These are phyloP conservation scores for Caranx melampygus DNA, from an alignment of 2,113 vertebrate species.

Conservation along the genomic window DNA sequence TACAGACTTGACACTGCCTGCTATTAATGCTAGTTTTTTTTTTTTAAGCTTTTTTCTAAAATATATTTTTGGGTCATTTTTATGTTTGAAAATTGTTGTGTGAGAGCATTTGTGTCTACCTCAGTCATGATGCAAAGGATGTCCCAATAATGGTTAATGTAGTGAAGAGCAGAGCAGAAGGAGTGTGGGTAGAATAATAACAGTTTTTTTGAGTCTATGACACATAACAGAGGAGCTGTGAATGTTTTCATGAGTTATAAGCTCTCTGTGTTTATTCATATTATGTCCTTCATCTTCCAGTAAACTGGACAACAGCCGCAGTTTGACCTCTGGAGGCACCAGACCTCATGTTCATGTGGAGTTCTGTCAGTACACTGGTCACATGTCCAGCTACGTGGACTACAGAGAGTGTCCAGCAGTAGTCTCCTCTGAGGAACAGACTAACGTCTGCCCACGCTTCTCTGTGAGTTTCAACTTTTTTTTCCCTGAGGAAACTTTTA, in stretches of 20 bases:
- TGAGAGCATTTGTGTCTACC: not conserved
- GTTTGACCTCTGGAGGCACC: slow-evolving; percentile 13
- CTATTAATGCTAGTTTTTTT: too few species aligned
- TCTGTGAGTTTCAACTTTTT: slow-evolving; percentile 65
- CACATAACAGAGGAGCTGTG: not conserved
- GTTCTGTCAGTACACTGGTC: slow-evolving; percentile 74
- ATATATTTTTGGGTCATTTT: not conserved
- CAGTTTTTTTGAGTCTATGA: too few species aligned
- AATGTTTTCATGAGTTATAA: not conserved
- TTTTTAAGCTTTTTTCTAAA: not conserved
- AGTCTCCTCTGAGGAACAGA: slow-evolving; percentile 30
- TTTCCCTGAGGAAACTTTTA: not conserved
- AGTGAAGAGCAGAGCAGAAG: not conserved
- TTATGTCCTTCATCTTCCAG: slow-evolving; percentile 37
- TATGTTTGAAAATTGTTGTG: not conserved
- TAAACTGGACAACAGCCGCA: slow-evolving; percentile 75
- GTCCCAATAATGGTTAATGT: not conserved
- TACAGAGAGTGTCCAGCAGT: slow-evolving; percentile 69
- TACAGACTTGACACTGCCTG: not conserved
- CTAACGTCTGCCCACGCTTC: slow-evolving; percentile 71
- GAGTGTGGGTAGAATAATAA: too few species aligned
- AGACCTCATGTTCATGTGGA: slow-evolving; percentile 58
- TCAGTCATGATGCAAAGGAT: not conserved
- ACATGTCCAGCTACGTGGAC: slow-evolving; percentile 78
- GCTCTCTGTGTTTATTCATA: not conserved